A percentile compares a stretch with the other conserved stretches of the same genome.
Evolutionary conservation across 1,140 invertebrate genomes (phyloP).

Genomic region (Ylistrum balloti): DNA sequence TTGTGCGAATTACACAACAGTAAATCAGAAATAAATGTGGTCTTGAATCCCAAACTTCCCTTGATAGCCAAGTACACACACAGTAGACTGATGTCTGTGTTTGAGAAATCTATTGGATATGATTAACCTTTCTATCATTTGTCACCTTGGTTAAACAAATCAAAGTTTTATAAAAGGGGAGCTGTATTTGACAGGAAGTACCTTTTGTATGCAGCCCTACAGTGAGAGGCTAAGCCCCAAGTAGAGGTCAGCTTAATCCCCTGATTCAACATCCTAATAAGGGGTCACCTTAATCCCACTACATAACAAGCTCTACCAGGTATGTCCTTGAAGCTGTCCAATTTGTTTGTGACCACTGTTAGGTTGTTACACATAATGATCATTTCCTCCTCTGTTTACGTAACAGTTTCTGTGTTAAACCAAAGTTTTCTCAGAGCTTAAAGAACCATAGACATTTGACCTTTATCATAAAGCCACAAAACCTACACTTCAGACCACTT

Average conservation of each 20-base stretch:
- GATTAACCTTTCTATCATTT: slow-evolving; percentile 23
- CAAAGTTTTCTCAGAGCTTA: background rate
- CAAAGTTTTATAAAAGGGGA: background rate
- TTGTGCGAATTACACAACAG: too few relatives aligned
- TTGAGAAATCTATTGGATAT: background rate
- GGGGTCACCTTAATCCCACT: background rate
- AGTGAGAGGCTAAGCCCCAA: background rate
- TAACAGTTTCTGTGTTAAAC: background rate
- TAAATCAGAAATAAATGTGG: background rate
- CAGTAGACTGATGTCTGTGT: background rate
- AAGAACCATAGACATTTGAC: background rate
- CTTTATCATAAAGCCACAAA: background rate
- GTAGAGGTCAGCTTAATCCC: background rate
- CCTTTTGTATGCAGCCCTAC: background rate
- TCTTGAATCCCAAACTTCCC: background rate
- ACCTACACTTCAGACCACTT: background rate
- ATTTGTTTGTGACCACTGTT: slow-evolving; percentile 16
- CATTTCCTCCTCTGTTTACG: background rate
- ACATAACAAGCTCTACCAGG: background rate
- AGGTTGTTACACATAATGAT: background rate
- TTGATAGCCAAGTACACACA: background rate
- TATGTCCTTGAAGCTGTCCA: slow-evolving; percentile 11
- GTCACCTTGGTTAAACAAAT: slow-evolving; percentile 29
- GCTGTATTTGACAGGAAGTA: background rate
- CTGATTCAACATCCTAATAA: background rate